Conservation (phyloP, 2,113 vertebrate species). For the Oenanthe oenanthe region DNA sequence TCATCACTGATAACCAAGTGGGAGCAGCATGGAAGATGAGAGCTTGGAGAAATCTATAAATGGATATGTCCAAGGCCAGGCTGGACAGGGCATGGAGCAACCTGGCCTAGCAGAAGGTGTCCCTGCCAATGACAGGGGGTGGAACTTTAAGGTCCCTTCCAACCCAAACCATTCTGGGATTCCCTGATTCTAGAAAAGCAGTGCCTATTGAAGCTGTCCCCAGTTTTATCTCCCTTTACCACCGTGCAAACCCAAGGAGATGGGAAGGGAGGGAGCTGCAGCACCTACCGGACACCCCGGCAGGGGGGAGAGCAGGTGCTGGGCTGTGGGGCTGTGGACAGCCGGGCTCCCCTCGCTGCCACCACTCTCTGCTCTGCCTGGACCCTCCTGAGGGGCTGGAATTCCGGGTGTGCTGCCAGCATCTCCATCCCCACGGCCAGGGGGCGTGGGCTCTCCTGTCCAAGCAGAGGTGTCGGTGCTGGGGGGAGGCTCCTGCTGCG, state of each 20-base stretch:
- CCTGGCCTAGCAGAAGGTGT: not conserved
- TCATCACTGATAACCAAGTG: not conserved
- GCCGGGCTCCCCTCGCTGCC: not conserved
- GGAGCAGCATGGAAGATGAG: not conserved
- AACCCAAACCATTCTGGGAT: not conserved
- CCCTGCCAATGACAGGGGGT: not conserved
- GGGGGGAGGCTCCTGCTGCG: not conserved
- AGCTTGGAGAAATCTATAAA: not conserved
- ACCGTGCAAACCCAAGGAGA: not conserved
- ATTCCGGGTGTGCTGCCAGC: rapidly evolving
- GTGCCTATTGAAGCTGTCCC: not conserved
- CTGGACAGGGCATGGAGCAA: not conserved
- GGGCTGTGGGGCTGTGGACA: not conserved
- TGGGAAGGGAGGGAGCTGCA: not conserved
- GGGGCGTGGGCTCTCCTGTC: rapidly evolving
- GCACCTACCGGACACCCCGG: slow-evolving; percentile 69
- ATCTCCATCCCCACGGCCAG: rapidly evolving
- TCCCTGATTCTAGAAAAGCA: not conserved
- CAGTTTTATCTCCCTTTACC: not conserved
- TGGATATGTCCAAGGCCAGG: not conserved
- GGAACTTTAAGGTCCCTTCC: not conserved
- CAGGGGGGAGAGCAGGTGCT: slow-evolving; percentile 66
- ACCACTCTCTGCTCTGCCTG: not conserved
- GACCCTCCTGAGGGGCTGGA: not conserved
- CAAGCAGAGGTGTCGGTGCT: rapidly evolving